Percentiles rank a stretch among this genome's conserved stretches.
phyloP scores from a whole-genome alignment of 2,888 invertebrate species.

The Athrips mouffetella region DNA sequence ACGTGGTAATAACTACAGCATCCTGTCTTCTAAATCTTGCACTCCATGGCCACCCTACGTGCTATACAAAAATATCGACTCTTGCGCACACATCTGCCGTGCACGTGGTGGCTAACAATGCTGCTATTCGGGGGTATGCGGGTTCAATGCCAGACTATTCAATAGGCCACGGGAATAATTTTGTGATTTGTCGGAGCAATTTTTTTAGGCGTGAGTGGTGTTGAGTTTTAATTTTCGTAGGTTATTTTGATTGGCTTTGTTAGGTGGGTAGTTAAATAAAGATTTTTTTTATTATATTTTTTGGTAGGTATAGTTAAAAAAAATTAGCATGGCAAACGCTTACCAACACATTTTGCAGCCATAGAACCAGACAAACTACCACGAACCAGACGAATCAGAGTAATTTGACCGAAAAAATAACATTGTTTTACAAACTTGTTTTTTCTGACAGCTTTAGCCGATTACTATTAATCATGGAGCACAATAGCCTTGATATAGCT shows the following conservation, averaged over 20 bases:
- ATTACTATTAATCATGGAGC: too few species aligned
- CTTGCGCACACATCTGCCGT: slow-evolving; percentile 51
- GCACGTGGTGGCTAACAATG: slow-evolving; percentile 47
- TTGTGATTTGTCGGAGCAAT: slow-evolving; percentile 4
- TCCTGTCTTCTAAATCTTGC: background rate
- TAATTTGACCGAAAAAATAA: too few species aligned
- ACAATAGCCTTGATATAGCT: too few species aligned
- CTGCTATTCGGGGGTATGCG: background rate
- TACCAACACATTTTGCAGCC: too few species aligned
- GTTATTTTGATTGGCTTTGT: background rate
- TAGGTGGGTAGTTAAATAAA: background rate
- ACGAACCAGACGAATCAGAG: too few species aligned
- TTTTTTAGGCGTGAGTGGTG: background rate
- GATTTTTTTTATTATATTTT: background rate
- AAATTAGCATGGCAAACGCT: too few species aligned
- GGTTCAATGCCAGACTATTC: slow-evolving; percentile 3
- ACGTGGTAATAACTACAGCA: too few species aligned
- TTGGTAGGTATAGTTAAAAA: background rate
- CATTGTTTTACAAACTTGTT: too few species aligned
- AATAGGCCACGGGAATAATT: background rate
- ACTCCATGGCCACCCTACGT: slow-evolving; percentile 13
- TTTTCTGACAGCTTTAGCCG: too few species aligned
- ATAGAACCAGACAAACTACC: too few species aligned
- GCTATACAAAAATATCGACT: slow-evolving; percentile 42
- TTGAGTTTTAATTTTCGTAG: too few species aligned